Base-by-base conservation (phyloP, 1,140 invertebrate species). In the Metaphire vulgaris region DNA sequence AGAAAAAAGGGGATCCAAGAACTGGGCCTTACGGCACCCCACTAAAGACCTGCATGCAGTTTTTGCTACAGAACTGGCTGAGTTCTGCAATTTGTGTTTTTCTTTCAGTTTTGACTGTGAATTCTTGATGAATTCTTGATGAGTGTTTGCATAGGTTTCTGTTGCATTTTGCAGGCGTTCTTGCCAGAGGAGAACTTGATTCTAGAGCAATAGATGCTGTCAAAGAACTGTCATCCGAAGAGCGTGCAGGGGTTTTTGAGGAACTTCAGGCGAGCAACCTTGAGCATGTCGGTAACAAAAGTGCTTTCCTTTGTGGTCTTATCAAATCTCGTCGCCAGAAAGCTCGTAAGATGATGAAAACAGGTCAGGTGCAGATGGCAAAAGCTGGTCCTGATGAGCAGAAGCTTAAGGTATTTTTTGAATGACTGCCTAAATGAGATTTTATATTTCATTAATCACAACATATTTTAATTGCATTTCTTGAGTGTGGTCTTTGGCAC, bases 261-360 rank as follows among this genome's bases (percentile, higher is more conserved):
- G 93, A 97, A 89, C 97, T 98, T 89, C 90, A 96, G 81, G 95
- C 97, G 87, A 96, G 93, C 82, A 97, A 97, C 89, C 89, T 98
- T 84, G 94, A 97, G 88, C 95, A 98, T 90, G 96, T 98, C 83
- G 95, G 93, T 79, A 98, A 98, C 89, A 98, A 98, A 89, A 97
- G 95, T 87, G 95, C 96, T 83, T 98, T 94, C 88, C 89, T 98
- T 81, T 98, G 95, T 89, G 95, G 95, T 83, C 94, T 97, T 81
- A 97, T 98, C 95, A 98, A 98, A 89, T 97, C 95, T 77, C 97
- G 96, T 89, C 89, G 93, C 84, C 94, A 97, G 87, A 96, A 96
- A 80, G 86, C 41, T 56, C 41, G 41, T 12, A 56, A 56, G 21
- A 6, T 56, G 6, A 21, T 21, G 6, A 56, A 56, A 21, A 56